These are phyloP conservation scores for Aphelenchoides bicaudatus DNA, from an alignment of 2,888 invertebrate species.

Conservation along the genomic window DNA sequence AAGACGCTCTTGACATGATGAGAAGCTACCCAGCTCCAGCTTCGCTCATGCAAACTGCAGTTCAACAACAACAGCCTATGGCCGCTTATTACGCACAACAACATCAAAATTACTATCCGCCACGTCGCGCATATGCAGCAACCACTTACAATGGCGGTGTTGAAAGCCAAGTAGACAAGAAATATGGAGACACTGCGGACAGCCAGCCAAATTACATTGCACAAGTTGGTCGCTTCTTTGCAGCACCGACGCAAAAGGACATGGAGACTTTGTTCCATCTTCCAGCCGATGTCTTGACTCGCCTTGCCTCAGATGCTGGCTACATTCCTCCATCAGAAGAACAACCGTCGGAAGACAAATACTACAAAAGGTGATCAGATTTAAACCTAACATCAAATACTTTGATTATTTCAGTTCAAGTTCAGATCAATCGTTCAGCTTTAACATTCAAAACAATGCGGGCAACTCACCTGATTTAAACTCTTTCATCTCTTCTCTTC, in stretches of 20 bases:
- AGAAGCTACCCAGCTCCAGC: constrained; percentile 26
- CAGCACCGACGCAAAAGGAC: constrained; percentile 32
- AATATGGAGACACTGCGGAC: neutral
- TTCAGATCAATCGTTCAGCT: constrained; percentile 8
- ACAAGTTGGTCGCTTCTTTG: constrained; percentile 24
- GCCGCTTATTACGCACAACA: neutral
- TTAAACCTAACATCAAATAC: neutral
- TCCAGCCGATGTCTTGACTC: constrained; percentile 32
- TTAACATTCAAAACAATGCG: constrained; percentile 15
- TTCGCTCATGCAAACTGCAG: constrained; percentile 18
- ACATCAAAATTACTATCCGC: neutral
- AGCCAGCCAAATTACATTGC: neutral
- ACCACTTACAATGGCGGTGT: constrained; percentile 16
- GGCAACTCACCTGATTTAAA: constrained; percentile 5
- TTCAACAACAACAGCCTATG: constrained; percentile 16
- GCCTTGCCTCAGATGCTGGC: constrained; percentile 32
- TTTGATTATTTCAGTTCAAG: neutral
- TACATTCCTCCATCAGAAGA: constrained; percentile 26
- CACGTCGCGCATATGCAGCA: constrained; percentile 20
- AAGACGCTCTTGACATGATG: constrained; percentile 29
- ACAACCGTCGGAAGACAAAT: neutral
- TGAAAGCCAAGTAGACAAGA: neutral
- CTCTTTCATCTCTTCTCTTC: constrained; percentile 3
- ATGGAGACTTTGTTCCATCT: constrained; percentile 35
- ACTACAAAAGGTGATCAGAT: neutral